Percentiles rank a stretch among this genome's conserved stretches.
Conservation (phyloP, 2,113 vertebrate species). For the Lepisosteus osseus region DNA sequence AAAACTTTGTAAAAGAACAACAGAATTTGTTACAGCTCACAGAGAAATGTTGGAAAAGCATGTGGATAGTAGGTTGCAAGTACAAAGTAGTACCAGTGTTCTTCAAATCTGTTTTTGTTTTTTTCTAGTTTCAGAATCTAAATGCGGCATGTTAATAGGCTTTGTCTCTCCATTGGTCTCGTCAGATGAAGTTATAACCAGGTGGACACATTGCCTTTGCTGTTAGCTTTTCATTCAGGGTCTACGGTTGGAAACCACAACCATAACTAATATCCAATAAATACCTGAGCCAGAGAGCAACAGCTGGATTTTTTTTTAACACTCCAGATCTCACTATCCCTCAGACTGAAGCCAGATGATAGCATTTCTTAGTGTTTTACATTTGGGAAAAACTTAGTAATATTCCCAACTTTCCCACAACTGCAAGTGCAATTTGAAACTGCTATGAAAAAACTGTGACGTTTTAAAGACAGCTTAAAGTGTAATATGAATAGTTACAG, state of each 20-base stretch:
- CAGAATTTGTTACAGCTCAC: no score
- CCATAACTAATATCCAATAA: neutral
- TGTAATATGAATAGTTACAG: no score
- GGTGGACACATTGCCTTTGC: neutral
- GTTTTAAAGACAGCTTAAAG: no score
- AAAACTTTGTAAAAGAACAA: no score
- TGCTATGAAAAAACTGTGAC: no score
- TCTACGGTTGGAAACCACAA: neutral
- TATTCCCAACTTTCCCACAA: neutral
- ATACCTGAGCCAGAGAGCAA: neutral
- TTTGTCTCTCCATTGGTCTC: no score
- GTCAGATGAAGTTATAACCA: neutral
- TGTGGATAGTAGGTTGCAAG: no score
- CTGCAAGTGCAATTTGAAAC: neutral
- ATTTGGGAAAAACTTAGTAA: neutral
- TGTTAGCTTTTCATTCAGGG: neutral
- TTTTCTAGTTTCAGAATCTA: no score
- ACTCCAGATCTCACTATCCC: neutral
- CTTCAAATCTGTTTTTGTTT: no score
- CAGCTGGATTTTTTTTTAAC: neutral
- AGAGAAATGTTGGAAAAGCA: no score
- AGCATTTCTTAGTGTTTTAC: neutral
- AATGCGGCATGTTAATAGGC: no score
- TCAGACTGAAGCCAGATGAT: conserved; percentile 5
- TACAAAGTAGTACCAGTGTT: no score